phyloP scores from a whole-genome alignment of 1,140 invertebrate species.

The Eubasilissa regina region DNA sequence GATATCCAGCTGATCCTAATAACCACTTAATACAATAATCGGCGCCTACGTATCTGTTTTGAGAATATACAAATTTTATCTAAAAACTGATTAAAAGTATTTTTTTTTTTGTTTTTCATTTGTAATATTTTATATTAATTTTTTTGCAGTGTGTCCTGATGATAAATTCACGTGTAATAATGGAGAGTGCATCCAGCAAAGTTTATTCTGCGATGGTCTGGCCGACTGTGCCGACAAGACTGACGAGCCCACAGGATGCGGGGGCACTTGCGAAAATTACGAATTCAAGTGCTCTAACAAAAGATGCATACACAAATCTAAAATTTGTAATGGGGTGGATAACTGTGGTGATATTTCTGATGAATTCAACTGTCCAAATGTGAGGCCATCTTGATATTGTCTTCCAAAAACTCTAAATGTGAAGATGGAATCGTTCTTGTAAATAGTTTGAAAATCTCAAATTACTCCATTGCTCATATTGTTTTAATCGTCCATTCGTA shows the following conservation, averaged over 20 bases:
- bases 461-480: neutral
- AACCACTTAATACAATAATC: too few relatives aligned
- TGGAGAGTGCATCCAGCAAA: conserved; percentile 84
- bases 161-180: conserved; percentile 69
- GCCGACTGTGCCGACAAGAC: conserved; percentile 86
- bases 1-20: too few relatives aligned
- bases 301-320: conserved; percentile 73
- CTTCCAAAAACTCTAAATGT: conserved; percentile 27
- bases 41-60: too few relatives aligned
- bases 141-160: conserved; percentile 66
- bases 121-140: conserved; percentile 1
- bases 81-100: too few relatives aligned
- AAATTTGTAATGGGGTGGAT: conserved; percentile 75
- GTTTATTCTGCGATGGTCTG: conserved; percentile 89
- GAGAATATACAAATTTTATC: too few relatives aligned
- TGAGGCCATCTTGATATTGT: conserved; percentile 48
- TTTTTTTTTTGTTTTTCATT: neutral
- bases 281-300: conserved; percentile 73
- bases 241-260: conserved; percentile 86
- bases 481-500: neutral
- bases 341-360: conserved; percentile 77
- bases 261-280: conserved; percentile 67
- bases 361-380: conserved; percentile 74
- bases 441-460: neutral
- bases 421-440: neutral